These are phyloP conservation scores for Lycophotia porphyrea DNA, from an alignment of 2,888 invertebrate species.

Conservation along the genomic window DNA sequence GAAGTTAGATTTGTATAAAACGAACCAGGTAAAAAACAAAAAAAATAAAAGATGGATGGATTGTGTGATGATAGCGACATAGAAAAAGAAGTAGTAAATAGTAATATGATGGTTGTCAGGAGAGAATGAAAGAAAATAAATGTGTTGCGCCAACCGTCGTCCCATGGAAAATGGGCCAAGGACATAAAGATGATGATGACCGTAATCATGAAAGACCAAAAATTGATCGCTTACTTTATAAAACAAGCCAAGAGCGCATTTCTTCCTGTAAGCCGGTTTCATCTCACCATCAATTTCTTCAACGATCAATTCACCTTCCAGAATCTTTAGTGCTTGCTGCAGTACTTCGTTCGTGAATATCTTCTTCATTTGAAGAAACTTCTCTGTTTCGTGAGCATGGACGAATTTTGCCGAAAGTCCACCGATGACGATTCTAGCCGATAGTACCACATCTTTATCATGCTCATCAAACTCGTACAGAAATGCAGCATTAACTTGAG, in stretches of 20 bases:
- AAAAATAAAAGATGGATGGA: neutral
- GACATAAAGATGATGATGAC: neutral
- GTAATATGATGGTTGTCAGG: too few species aligned
- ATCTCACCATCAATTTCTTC: slow-evolving; percentile 88
- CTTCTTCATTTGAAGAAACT: slow-evolving; percentile 77
- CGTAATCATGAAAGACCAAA: neutral
- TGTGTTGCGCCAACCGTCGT: neutral
- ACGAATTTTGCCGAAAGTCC: slow-evolving; percentile 88
- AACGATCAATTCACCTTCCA: slow-evolving; percentile 88
- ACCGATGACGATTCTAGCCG: slow-evolving; percentile 91
- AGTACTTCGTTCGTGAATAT: slow-evolving; percentile 86
- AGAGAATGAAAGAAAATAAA: neutral
- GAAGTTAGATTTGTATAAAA: neutral
- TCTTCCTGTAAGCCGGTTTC: slow-evolving; percentile 90
- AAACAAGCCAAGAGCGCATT: slow-evolving; percentile 91
- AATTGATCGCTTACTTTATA: slow-evolving; percentile 90
- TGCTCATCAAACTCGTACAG: slow-evolving; percentile 88
- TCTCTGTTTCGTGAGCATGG: slow-evolving; percentile 91
- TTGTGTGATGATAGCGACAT: neutral
- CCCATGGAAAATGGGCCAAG: neutral
- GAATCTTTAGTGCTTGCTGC: slow-evolving; percentile 87
- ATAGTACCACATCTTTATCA: slow-evolving; percentile 72
- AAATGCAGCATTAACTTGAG: slow-evolving; percentile 94
- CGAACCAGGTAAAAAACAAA: neutral
- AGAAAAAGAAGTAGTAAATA: neutral